Evolutionary conservation across 1,140 invertebrate species (phyloP).

Genomic region (Conus betulinus): DNA sequence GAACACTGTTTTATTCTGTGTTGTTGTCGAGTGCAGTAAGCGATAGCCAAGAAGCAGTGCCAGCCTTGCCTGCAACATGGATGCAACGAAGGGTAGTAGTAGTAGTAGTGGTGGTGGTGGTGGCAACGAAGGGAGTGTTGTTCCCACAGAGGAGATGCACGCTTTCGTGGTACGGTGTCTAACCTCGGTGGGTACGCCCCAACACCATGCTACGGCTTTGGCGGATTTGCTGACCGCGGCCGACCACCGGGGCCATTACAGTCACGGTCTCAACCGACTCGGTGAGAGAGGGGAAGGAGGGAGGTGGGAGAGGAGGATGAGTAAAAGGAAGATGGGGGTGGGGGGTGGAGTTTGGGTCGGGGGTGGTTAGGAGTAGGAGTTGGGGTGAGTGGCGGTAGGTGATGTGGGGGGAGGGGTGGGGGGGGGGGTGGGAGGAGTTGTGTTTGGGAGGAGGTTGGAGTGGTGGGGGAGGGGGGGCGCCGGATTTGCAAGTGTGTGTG

Average conservation of each 20-base stretch:
- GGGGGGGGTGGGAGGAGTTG: too few relatives aligned
- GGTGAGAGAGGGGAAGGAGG: slow-evolving; percentile 76
- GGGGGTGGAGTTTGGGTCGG: too few relatives aligned
- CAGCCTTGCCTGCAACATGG: not conserved
- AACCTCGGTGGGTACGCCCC: slow-evolving; percentile 78
- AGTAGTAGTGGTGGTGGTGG: not conserved
- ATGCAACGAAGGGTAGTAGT: too few relatives aligned
- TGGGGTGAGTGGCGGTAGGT: too few relatives aligned
- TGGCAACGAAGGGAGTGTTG: not conserved
- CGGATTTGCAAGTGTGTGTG: too few relatives aligned
- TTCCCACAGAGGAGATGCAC: slow-evolving; percentile 57
- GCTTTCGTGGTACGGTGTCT: slow-evolving; percentile 64
- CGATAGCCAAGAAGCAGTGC: not conserved
- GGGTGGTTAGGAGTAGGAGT: too few relatives aligned
- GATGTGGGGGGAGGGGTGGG: too few relatives aligned
- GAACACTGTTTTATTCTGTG: not conserved
- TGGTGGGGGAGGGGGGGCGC: too few relatives aligned
- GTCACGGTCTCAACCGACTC: slow-evolving; percentile 93
- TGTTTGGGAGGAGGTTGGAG: not conserved
- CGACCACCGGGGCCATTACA: slow-evolving; percentile 92
- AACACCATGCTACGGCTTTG: slow-evolving; percentile 82
- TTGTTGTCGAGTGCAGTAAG: not conserved
- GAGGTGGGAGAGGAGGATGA: not conserved
- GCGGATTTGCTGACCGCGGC: slow-evolving; percentile 88
- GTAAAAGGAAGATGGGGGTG: too few relatives aligned